Evolutionary conservation across 2,888 invertebrate genomes (phyloP).

Genomic region (Meghimatium bilineatum): DNA sequence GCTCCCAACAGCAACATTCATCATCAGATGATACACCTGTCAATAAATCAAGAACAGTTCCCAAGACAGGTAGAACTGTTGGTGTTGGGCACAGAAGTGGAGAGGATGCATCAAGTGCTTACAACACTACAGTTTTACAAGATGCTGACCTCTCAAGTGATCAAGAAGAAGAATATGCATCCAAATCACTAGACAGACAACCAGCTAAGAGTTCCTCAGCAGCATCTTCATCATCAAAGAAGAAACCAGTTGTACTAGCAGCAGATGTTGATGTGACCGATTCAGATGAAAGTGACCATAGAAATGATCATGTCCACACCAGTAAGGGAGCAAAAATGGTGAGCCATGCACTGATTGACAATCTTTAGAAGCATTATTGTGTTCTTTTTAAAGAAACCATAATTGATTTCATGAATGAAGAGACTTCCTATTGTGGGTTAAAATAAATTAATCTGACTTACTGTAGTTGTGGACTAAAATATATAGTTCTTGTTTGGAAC

Average conservation of each 20-base stretch:
- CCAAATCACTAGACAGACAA: background rate
- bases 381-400: too few relatives aligned
- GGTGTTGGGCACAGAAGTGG: background rate
- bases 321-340: background rate
- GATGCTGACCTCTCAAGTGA: conserved; percentile 61
- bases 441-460: too few relatives aligned
- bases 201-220: background rate
- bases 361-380: too few relatives aligned
- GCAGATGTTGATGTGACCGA: conserved; percentile 31
- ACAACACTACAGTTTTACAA: conserved; percentile 49
- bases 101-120: conserved; percentile 54
- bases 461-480: too few relatives aligned
- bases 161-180: conserved; percentile 49
- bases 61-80: background rate
- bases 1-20: background rate
- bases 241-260: conserved; percentile 3
- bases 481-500: too few relatives aligned
- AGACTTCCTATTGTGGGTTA: too few relatives aligned
- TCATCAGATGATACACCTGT: background rate
- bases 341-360: background rate
- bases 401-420: too few relatives aligned
- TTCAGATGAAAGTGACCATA: conserved; percentile 50
- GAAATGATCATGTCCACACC: conserved; percentile 30
- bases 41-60: background rate
- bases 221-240: conserved; percentile 10